Percentiles rank a stretch among this genome's conserved stretches.
Conservation (phyloP, 1,140 invertebrate genomes). For the Ganaspis sp. region DNA sequence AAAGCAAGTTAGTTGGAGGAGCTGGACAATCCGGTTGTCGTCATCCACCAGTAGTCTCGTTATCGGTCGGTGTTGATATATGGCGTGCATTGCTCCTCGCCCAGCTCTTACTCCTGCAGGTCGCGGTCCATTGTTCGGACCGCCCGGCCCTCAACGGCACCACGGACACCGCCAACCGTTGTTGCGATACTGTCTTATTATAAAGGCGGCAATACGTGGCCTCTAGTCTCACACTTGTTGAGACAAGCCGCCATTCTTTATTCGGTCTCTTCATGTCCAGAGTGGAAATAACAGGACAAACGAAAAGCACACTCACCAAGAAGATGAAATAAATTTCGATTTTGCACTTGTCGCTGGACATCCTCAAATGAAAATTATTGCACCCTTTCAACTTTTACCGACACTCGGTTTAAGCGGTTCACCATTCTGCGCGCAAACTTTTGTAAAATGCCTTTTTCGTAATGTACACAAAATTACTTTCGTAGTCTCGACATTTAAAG, state of each 20-base stretch:
- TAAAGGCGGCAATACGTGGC: constrained; percentile 58
- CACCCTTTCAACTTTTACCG: constrained; percentile 7
- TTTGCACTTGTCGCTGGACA: constrained; percentile 21
- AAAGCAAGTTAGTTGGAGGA: background rate
- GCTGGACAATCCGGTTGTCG: constrained; percentile 35
- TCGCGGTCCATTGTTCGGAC: constrained; percentile 61
- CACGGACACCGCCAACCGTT: constrained; percentile 57
- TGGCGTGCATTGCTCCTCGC: constrained; percentile 65
- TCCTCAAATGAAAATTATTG: constrained; percentile 27
- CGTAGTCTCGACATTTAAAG: background rate
- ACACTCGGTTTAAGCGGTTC: background rate
- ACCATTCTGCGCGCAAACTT: no score
- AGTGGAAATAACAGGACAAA: background rate
- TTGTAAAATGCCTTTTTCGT: no score
- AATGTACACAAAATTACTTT: background rate
- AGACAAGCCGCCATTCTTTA: constrained; percentile 38
- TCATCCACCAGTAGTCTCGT: constrained; percentile 65
- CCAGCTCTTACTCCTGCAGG: no score
- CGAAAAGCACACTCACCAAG: constrained; percentile 5
- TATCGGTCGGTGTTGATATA: constrained; percentile 66
- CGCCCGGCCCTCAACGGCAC: constrained; percentile 59
- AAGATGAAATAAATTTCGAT: constrained; percentile 10
- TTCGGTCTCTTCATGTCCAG: constrained; percentile 29
- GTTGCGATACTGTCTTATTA: constrained; percentile 60
- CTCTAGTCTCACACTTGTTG: constrained; percentile 52